Conservation (phyloP, 2,888 invertebrate genomes). For the Apocheima hispidaria region DNA sequence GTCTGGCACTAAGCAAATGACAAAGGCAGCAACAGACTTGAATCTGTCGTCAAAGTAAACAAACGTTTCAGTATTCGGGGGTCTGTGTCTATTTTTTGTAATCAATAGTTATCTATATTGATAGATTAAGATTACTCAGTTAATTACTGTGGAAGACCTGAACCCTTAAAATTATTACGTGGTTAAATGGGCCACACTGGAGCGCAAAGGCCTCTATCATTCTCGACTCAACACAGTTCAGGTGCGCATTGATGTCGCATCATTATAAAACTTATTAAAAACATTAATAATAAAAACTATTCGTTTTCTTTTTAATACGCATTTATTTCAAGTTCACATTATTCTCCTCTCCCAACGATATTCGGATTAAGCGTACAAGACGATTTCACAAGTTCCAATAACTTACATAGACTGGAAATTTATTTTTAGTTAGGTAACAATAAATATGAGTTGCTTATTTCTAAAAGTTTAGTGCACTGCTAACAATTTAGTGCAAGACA, state of each 20-base stretch:
- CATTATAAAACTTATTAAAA: slow-evolving; percentile 15
- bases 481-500: slow-evolving; percentile 56
- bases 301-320: slow-evolving; percentile 45
- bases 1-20: too few relatives aligned
- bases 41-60: too few relatives aligned
- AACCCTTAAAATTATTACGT: background rate
- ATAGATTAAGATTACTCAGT: background rate
- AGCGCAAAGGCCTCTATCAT: background rate
- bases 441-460: slow-evolving; percentile 51
- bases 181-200: too few relatives aligned
- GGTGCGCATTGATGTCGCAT: background rate
- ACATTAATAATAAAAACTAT: slow-evolving; percentile 22
- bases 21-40: too few relatives aligned
- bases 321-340: slow-evolving; percentile 63
- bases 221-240: background rate
- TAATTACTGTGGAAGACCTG: slow-evolving; percentile 13
- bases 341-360: slow-evolving; percentile 54
- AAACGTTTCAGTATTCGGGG: too few relatives aligned
- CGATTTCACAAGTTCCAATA: slow-evolving; percentile 49
- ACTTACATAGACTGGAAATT: slow-evolving; percentile 56
- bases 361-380: slow-evolving; percentile 53
- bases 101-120: slow-evolving; percentile 13
- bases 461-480: slow-evolving; percentile 59
- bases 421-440: slow-evolving; percentile 49
- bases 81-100: slow-evolving; percentile 26